These are phyloP conservation scores for Dicentrarchus labrax DNA, from an alignment of 2,113 vertebrate genomes.

Conservation along the genomic window DNA sequence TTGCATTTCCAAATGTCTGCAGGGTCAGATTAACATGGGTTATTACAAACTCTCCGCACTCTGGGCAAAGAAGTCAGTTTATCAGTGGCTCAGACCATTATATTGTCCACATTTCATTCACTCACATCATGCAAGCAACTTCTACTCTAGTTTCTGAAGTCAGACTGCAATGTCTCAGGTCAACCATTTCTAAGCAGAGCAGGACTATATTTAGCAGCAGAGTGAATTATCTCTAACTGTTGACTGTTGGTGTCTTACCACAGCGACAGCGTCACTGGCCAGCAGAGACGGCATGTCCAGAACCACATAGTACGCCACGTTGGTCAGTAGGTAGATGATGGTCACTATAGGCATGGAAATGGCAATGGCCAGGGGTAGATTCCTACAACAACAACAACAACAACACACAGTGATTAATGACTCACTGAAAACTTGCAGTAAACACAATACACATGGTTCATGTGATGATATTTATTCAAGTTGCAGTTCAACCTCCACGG, in stretches of 20 bases:
- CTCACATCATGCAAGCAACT: not conserved
- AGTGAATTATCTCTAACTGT: not conserved
- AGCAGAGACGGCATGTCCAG: constrained; percentile 88
- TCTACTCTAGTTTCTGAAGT: constrained; percentile 4
- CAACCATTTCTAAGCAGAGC: constrained; percentile 20
- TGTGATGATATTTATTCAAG: no score
- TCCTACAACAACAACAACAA: constrained; percentile 77
- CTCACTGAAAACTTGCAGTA: not conserved
- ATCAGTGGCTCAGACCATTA: not conserved
- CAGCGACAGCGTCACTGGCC: constrained; percentile 88
- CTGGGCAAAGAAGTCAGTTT: not conserved
- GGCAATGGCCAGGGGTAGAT: constrained; percentile 89
- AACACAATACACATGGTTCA: not conserved
- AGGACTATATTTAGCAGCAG: constrained; percentile 47
- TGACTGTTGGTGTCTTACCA: constrained; percentile 80
- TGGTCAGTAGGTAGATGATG: constrained; percentile 89
- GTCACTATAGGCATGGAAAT: constrained; percentile 89
- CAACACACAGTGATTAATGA: not conserved
- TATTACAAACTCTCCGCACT: not conserved
- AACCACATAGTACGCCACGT: constrained; percentile 88
- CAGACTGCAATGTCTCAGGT: not conserved
- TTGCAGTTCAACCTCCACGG: no score
- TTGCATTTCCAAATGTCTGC: constrained; percentile 87
- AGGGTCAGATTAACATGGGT: constrained; percentile 27
- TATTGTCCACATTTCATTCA: not conserved